These are phyloP conservation scores for Paramormyrops hopkinsi DNA, from an alignment of 2,797 vertebrate species.

Conservation along the genomic window DNA sequence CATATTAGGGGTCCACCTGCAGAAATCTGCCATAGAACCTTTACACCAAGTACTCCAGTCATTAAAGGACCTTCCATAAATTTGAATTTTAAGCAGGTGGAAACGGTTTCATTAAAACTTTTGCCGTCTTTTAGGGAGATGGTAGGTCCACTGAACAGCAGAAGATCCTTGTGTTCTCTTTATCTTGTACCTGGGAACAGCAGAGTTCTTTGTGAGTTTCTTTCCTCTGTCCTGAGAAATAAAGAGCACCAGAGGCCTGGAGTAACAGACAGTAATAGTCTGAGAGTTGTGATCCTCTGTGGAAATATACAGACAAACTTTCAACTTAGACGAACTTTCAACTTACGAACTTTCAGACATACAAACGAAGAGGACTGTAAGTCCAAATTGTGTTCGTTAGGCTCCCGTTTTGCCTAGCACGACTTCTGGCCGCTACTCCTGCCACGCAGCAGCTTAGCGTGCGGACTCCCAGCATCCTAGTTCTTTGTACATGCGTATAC, in stretches of 20 bases:
- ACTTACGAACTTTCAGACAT: too few relatives aligned
- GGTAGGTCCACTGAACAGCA: not conserved
- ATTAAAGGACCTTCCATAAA: not conserved
- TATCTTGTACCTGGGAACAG: not conserved
- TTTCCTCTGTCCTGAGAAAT: not conserved
- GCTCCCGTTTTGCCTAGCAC: too few relatives aligned
- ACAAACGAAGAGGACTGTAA: too few relatives aligned
- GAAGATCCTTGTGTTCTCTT: not conserved
- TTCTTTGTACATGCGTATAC: too few relatives aligned
- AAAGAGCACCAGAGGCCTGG: not conserved
- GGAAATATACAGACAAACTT: not conserved
- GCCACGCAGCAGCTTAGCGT: too few relatives aligned
- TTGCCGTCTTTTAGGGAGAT: not conserved
- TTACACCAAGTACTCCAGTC: not conserved
- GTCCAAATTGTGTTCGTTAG: too few relatives aligned
- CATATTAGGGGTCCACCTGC: not conserved
- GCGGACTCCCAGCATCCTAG: too few relatives aligned
- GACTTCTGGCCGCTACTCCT: too few relatives aligned
- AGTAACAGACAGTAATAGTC: not conserved
- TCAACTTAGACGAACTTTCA: too few relatives aligned
- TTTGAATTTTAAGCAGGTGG: not conserved
- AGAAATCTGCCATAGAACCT: not conserved
- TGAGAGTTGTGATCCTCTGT: not conserved
- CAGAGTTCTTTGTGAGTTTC: not conserved
- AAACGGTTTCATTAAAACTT: not conserved